phyloP scores from a whole-genome alignment of 2,113 vertebrate species.

The Hemiscyllium ocellatum region DNA sequence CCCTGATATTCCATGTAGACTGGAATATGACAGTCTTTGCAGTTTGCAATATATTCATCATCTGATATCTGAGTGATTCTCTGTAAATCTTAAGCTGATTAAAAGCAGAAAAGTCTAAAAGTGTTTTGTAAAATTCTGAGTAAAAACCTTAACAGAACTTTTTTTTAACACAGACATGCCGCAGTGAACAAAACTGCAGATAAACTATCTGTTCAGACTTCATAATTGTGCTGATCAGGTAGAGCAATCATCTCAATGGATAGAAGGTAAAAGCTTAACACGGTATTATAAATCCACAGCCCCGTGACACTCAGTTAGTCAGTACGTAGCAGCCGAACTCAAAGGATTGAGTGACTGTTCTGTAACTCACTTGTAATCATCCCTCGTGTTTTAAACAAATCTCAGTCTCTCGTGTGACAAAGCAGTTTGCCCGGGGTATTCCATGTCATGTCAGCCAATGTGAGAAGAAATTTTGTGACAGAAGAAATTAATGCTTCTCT shows the following conservation, averaged over 20 bases:
- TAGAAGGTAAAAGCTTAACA: not conserved
- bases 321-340: not conserved
- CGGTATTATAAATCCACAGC: not conserved
- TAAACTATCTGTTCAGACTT: not conserved
- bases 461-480: not conserved
- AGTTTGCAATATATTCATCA: slow-evolving; percentile 13
- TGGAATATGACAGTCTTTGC: not conserved
- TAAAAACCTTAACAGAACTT: not conserved
- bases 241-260: not conserved
- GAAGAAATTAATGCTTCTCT: not conserved
- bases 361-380: not conserved
- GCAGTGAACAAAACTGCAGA: not conserved
- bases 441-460: not conserved
- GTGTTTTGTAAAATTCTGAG: not conserved
- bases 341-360: not conserved
- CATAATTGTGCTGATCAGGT: not conserved
- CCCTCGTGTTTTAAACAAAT: not conserved
- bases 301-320: too few species aligned
- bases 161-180: not conserved
- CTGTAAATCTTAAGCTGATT: slow-evolving; percentile 8
- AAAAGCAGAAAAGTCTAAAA: not conserved
- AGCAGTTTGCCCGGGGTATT: not conserved
- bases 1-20: not conserved
- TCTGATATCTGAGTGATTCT: not conserved
- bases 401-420: not conserved